Evolutionary conservation across 2,888 invertebrate genomes (phyloP).

Genomic region (Aquatica leii): DNA sequence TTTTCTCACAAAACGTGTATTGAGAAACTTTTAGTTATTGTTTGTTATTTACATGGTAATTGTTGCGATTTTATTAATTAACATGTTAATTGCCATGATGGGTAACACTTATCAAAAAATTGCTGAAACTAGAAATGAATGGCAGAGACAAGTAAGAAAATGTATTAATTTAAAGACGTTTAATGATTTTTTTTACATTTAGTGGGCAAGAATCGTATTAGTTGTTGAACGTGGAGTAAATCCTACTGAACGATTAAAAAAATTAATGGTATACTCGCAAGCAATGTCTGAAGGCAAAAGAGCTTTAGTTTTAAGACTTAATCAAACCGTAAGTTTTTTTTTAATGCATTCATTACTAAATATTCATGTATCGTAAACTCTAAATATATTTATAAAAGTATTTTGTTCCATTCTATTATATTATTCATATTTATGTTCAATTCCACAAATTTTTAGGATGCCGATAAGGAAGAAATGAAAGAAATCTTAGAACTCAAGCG

Average conservation of each 20-base stretch:
- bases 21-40: conserved; percentile 68
- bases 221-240: conserved; percentile 97
- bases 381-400: neutral
- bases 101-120: conserved; percentile 99
- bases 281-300: conserved; percentile 90
- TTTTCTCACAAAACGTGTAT: neutral
- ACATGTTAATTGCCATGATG: conserved; percentile 99
- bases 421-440: too few species aligned
- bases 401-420: too few species aligned
- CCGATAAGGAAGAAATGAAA: conserved; percentile 93
- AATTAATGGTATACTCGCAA: conserved; percentile 91
- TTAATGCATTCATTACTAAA: neutral
- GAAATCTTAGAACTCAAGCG: conserved; percentile 91
- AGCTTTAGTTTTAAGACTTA: conserved; percentile 85
- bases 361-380: too few species aligned
- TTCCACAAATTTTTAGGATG: conserved; percentile 76
- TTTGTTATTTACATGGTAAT: conserved; percentile 98
- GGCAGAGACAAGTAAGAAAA: conserved; percentile 84
- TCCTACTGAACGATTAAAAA: conserved; percentile 84
- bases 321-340: conserved; percentile 77
- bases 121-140: conserved; percentile 95
- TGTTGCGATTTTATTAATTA: conserved; percentile 92
- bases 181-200: conserved; percentile 19
- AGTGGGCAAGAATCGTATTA: conserved; percentile 97
- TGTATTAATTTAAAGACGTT: too few species aligned